Percentiles rank a stretch among this genome's conserved stretches.
Evolutionary conservation across 1,140 invertebrate genomes (phyloP).

Genomic region (Aleiodes sp.): DNA sequence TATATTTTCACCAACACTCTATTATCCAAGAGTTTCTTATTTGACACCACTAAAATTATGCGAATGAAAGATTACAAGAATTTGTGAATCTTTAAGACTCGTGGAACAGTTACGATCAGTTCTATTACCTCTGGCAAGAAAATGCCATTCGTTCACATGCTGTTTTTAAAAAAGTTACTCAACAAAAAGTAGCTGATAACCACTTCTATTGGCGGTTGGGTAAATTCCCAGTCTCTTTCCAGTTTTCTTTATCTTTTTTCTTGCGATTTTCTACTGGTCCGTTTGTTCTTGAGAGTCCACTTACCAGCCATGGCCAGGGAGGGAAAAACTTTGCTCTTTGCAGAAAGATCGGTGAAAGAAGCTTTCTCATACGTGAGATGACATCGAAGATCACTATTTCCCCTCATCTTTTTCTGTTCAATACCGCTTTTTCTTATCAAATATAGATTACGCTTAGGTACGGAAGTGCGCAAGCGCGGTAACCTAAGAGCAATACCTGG

Average conservation of each 20-base stretch:
- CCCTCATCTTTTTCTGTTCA: too few relatives aligned
- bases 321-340: constrained; percentile 14
- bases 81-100: too few relatives aligned
- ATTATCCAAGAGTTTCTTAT: too few relatives aligned
- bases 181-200: constrained; percentile 1
- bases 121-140: neutral
- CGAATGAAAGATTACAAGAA: too few relatives aligned
- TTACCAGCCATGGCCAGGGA: neutral
- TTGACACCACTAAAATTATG: too few relatives aligned
- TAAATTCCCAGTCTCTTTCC: neutral
- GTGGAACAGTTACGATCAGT: too few relatives aligned
- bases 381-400: neutral
- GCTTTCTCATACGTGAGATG: neutral
- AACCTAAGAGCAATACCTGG: too few relatives aligned
- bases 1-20: too few relatives aligned
- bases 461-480: too few relatives aligned
- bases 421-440: too few relatives aligned
- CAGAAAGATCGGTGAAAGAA: neutral
- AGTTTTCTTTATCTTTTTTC: neutral
- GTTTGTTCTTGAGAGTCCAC: neutral
- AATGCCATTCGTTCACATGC: neutral
- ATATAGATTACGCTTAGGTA: too few relatives aligned
- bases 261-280: neutral
- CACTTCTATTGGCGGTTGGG: neutral
- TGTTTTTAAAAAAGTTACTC: constrained; percentile 9